These are phyloP conservation scores for Potamarius usumacintae DNA, from an alignment of 2,113 vertebrate species.

Conservation along the genomic window DNA sequence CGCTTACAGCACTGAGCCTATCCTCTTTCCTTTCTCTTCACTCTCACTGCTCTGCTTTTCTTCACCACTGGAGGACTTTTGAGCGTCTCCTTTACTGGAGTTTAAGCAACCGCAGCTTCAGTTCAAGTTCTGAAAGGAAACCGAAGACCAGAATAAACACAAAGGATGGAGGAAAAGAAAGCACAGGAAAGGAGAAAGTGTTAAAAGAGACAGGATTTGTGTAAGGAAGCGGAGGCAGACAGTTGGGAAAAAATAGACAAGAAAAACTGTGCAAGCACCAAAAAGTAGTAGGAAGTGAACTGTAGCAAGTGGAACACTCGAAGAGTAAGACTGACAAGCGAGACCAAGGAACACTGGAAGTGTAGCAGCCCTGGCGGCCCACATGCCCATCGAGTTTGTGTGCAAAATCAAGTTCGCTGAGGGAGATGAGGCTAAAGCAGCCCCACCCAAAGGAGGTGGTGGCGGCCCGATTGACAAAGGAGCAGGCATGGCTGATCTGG, in stretches of 20 bases:
- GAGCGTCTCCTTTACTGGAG: neutral
- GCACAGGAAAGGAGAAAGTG: constrained; percentile 23
- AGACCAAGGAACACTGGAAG: neutral
- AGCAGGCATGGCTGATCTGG: constrained; percentile 71
- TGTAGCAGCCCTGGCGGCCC: constrained; percentile 75
- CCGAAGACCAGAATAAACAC: constrained; percentile 23
- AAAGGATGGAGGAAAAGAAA: constrained; percentile 36
- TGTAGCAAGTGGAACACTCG: neutral
- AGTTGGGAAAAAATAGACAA: neutral
- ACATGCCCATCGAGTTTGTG: constrained; percentile 99
- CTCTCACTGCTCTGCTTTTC: neutral
- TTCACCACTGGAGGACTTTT: constrained; percentile 21
- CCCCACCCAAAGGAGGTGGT: constrained; percentile 84
- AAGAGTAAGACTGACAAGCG: neutral
- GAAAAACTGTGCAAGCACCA: neutral
- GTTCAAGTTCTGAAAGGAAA: neutral
- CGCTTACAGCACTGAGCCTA: constrained; percentile 18
- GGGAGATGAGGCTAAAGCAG: constrained; percentile 94
- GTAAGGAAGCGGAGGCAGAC: neutral
- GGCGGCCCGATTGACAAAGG: constrained; percentile 89
- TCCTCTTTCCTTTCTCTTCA: neutral
- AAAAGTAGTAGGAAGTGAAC: constrained; percentile 6
- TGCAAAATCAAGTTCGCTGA: constrained; percentile 99
- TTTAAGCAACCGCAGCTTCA: neutral
- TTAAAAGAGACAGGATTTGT: constrained; percentile 20